Evolutionary conservation across 2,113 vertebrate genomes (phyloP).

Genomic region (Daboia siamensis): DNA sequence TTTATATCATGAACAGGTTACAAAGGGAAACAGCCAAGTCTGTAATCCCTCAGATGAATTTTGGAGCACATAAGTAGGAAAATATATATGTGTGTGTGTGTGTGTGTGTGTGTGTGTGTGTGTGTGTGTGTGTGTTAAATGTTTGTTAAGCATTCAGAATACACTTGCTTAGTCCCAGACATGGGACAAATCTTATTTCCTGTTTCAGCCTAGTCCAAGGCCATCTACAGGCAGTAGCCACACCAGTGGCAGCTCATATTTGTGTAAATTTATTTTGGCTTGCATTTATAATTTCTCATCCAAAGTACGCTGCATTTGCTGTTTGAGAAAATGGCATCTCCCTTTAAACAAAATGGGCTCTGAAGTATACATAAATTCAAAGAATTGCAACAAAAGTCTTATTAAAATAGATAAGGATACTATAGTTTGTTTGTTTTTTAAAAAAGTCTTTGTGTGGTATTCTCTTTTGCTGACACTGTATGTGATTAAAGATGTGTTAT

Average conservation of each 20-base stretch:
- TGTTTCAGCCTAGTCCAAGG: no score
- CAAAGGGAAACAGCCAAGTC: background rate
- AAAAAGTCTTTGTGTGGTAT: background rate
- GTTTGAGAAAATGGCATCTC: background rate
- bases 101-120: no score
- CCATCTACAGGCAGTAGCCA: no score
- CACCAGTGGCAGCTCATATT: no score
- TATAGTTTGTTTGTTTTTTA: background rate
- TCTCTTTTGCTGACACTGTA: background rate
- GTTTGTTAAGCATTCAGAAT: no score
- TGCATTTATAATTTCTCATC: background rate
- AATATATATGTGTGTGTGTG: no score
- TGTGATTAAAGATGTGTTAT: slow-evolving; percentile 7
- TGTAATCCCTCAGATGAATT: background rate
- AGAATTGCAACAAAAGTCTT: background rate
- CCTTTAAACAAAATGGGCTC: background rate
- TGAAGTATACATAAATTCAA: slow-evolving; percentile 4
- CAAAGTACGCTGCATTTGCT: background rate
- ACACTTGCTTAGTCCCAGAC: no score
- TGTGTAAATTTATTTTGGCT: no score
- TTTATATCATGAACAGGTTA: background rate
- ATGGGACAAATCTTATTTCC: no score
- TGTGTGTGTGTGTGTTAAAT: no score
- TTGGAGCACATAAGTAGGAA: background rate
- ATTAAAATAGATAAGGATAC: slow-evolving; percentile 5